Percentiles rank a stretch among this genome's conserved stretches.
Evolutionary conservation across 2,797 vertebrate species (phyloP).

Genomic region (Dendrocincla fuliginosa): DNA sequence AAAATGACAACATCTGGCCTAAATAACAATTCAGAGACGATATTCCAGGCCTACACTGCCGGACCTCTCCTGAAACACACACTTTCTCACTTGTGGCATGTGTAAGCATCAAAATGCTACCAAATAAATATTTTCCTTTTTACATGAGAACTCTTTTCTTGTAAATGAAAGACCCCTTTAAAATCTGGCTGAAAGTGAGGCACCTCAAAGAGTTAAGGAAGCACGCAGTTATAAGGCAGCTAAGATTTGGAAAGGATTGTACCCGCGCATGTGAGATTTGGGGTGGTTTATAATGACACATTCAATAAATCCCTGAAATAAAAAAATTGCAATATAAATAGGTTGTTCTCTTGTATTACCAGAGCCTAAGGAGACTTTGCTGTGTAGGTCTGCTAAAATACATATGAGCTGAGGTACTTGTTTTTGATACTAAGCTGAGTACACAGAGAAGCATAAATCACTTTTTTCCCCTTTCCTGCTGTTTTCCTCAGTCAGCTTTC

Average conservation of each 20-base stretch:
- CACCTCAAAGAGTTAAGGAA: not conserved
- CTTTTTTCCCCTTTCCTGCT: slow-evolving; percentile 10
- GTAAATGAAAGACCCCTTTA: not conserved
- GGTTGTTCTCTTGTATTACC: not conserved
- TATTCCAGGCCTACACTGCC: not conserved
- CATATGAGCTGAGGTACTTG: not conserved
- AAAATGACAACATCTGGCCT: not conserved
- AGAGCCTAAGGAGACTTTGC: not conserved
- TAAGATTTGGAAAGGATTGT: not conserved
- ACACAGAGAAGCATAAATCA: slow-evolving; percentile 31
- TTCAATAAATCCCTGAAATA: not conserved
- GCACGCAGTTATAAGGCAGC: not conserved
- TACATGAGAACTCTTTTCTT: not conserved
- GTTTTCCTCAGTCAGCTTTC: slow-evolving; percentile 51
- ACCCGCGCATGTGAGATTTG: not conserved
- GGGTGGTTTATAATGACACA: not conserved
- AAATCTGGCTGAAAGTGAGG: not conserved
- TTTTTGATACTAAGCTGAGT: not conserved
- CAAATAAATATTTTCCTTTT: not conserved
- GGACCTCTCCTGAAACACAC: not conserved
- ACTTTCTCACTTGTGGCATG: not conserved
- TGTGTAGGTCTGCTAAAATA: not conserved
- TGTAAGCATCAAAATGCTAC: not conserved
- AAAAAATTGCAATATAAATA: not conserved
- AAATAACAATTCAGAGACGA: not conserved